Conservation (phyloP, 2,113 vertebrate species). For the Silurus asotus region DNA sequence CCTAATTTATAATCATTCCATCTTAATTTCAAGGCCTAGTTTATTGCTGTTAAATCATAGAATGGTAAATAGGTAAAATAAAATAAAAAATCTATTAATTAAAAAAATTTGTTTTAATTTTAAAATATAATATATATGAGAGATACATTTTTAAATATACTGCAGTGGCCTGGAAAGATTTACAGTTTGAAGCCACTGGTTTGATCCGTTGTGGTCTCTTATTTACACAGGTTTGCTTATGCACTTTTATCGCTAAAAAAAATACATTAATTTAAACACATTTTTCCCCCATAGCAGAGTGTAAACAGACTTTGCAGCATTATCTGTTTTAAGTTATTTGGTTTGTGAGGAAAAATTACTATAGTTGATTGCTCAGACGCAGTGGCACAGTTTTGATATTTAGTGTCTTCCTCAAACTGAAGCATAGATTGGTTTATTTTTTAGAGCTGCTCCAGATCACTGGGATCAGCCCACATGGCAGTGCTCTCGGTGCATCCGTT, state of each 20-base stretch:
- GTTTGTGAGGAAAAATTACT: not conserved
- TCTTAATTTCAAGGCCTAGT: not conserved
- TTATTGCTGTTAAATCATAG: not conserved
- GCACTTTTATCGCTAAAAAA: no score
- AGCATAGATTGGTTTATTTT: not conserved
- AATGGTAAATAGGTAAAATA: not conserved
- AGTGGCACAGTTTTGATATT: not conserved
- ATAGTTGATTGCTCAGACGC: not conserved
- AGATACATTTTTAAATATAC: not conserved
- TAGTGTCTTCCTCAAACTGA: not conserved
- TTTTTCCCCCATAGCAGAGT: not conserved
- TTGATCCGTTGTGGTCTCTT: not conserved
- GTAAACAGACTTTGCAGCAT: not conserved
- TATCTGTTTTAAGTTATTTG: constrained; percentile 1
- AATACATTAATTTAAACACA: not conserved
- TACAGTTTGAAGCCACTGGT: not conserved
- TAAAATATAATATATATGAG: no score
- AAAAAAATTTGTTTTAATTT: no score
- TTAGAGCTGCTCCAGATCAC: constrained; percentile 86
- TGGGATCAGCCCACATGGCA: constrained; percentile 85
- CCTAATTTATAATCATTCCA: not conserved
- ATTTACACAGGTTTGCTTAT: not conserved
- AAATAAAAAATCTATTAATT: no score
- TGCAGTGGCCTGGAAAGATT: not conserved
- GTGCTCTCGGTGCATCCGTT: constrained; percentile 83